Evolutionary conservation across 2,888 invertebrate genomes (phyloP), one percentile per base, ranked within the genome.

Genomic region (Schizotus pectinicornis): DNA sequence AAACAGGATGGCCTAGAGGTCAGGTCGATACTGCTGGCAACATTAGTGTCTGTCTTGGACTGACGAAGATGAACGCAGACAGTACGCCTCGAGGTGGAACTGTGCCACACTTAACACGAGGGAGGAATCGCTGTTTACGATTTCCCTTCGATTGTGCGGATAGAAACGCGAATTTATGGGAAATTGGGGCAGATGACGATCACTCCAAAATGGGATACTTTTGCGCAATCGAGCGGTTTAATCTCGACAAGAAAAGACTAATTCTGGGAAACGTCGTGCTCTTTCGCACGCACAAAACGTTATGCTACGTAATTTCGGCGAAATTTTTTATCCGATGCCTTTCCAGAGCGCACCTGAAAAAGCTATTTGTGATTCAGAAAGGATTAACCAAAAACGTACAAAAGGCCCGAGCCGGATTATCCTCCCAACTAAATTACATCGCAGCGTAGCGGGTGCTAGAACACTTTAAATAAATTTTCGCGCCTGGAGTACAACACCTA

Each of bases 41-140:
- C 63, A 63, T 65, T 65, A 65, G 46, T 59, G 65, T 56, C 59
- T 64, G 62, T 64, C 64, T 62, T 58, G 47, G 34, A 59, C 38
- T 66, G 67, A 67, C 66, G 64, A 66, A 66, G 67, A 67, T 63
- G 63, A 66, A 67, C 65, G 67, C 52, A 49, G 66, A 64, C 54
- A 65, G 59, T 46, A 56, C 60, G 59, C 63, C 64, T 52, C 46
- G 58, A 56, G 63, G 63, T 66, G 63, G 64, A 64, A 65, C 61
- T 57, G 30, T 60, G 59, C 56, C 59, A 62, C 63, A 65, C 57
- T 60, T 61, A 61, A 62, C 63, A 58, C 51, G 58, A 63, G 46
- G 46, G 52, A 46, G 54, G 53, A 58, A 59, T 59, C 61, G 50
- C 57, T 66, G 66, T 66, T 64, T 61, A 66, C 66, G 62, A 64